A percentile compares a stretch with the other conserved stretches of the same genome.
Evolutionary conservation across 2,797 vertebrate species (phyloP).

Genomic region (Xerus rutilus): DNA sequence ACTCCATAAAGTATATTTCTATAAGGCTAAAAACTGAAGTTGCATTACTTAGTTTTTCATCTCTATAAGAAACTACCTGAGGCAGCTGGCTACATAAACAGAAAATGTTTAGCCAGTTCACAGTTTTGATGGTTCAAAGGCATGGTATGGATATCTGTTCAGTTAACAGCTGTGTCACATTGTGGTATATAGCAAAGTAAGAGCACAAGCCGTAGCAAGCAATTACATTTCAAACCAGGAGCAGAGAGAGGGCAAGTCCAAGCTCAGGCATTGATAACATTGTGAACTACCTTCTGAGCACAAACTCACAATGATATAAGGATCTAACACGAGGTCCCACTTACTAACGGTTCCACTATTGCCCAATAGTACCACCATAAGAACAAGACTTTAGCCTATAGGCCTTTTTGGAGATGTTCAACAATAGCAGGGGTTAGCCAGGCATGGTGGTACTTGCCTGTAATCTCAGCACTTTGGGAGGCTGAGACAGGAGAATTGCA

Average conservation of each 20-base stretch:
- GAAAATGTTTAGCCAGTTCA: background rate
- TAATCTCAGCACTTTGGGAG: too few relatives aligned
- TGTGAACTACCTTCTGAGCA: background rate
- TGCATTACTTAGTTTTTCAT: background rate
- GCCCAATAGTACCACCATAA: background rate
- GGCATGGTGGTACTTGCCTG: too few relatives aligned
- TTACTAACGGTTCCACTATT: background rate
- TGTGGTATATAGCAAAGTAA: background rate
- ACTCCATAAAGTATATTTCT: background rate
- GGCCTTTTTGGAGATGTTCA: background rate
- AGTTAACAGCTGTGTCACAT: background rate
- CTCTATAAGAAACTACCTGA: background rate
- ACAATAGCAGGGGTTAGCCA: background rate
- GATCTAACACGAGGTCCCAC: background rate
- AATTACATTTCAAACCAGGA: background rate
- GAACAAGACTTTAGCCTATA: background rate
- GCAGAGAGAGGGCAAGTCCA: background rate
- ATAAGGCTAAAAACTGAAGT: background rate
- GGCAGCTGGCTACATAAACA: background rate
- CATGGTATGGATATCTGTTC: too few relatives aligned
- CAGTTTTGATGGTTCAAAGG: background rate
- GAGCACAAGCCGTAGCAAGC: background rate
- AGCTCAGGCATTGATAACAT: background rate
- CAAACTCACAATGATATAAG: background rate
- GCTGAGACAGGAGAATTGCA: too few relatives aligned